These are phyloP conservation scores for Hemiscyllium ocellatum DNA, from an alignment of 2,113 vertebrate genomes.

Conservation along the genomic window DNA sequence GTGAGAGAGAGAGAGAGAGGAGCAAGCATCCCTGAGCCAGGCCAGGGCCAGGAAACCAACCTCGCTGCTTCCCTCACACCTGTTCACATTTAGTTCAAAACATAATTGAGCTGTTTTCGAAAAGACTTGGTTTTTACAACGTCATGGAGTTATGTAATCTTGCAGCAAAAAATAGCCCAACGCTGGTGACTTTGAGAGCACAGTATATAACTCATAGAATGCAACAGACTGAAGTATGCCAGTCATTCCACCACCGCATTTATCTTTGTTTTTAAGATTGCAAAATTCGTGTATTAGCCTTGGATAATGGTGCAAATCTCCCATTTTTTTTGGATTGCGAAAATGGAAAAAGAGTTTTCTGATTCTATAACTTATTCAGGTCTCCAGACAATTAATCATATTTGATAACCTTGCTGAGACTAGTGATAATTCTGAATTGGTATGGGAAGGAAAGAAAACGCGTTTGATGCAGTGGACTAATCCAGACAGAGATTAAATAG, in stretches of 20 bases:
- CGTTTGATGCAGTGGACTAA: not conserved
- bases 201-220: not conserved
- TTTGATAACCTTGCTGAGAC: not conserved
- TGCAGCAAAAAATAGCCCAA: not conserved
- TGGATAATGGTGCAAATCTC: not conserved
- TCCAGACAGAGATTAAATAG: not conserved
- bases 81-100: not conserved
- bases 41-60: not conserved
- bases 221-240: not conserved
- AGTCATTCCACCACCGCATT: conserved; percentile 23
- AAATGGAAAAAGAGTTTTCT: not conserved
- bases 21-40: not conserved
- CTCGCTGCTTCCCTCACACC: not conserved
- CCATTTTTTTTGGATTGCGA: not conserved
- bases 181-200: not conserved
- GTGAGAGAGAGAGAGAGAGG: too few relatives aligned
- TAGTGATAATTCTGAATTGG: not conserved
- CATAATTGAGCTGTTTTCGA: not conserved
- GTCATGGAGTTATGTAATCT: not conserved
- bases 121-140: not conserved
- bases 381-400: not conserved
- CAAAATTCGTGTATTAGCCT: not conserved
- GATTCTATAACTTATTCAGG: not conserved
- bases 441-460: not conserved
- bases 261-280: conserved; percentile 41